Conservation (phyloP, 92 coral and sea anemone species). For the Bergia sp. region DNA sequence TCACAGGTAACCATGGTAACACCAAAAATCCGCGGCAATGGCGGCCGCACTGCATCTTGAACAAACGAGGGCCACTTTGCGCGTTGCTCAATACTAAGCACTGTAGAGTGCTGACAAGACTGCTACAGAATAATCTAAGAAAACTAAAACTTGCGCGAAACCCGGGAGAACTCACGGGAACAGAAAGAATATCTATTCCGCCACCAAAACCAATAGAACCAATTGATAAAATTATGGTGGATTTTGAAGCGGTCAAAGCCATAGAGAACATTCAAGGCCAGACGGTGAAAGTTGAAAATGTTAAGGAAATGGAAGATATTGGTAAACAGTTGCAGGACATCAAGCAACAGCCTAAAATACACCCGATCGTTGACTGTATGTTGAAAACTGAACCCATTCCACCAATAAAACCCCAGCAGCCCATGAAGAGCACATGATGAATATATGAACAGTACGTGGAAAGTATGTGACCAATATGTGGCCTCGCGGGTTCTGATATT, state of each 20-base stretch:
- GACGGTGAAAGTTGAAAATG: constrained; percentile 44
- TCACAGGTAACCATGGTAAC: not conserved
- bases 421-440: not conserved
- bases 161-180: constrained; percentile 5
- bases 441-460: not conserved
- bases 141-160: not conserved
- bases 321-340: constrained; percentile 57
- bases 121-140: not conserved
- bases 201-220: constrained; percentile 73
- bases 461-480: not conserved
- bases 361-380: constrained; percentile 62
- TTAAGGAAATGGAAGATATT: constrained; percentile 57
- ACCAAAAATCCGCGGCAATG: not conserved
- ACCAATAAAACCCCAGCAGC: constrained; percentile 4
- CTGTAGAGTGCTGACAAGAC: not conserved
- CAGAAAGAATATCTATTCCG: constrained; percentile 52
- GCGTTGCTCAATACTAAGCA: not conserved
- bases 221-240: constrained; percentile 52
- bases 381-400: constrained; percentile 17
- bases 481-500: not conserved
- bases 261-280: constrained; percentile 62
- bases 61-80: not conserved
- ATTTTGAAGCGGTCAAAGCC: constrained; percentile 63
- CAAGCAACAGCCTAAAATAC: constrained; percentile 53
- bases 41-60: not conserved